Conservation (phyloP, 1,140 invertebrate genomes). For the Hermetia illucens region DNA sequence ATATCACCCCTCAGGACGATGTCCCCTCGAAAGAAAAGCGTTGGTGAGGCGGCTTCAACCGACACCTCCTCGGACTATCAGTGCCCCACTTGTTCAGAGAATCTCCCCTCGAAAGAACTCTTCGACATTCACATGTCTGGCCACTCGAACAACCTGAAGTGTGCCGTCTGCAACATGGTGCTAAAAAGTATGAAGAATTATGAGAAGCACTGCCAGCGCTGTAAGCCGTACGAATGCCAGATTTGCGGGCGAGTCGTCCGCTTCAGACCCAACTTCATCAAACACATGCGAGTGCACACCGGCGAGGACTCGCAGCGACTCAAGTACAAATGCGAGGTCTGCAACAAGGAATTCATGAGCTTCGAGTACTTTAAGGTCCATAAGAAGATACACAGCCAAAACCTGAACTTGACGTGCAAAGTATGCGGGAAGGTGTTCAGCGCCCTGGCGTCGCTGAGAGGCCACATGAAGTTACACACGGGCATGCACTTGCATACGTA, state of each 20-base stretch:
- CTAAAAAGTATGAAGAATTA: slow-evolving; percentile 27
- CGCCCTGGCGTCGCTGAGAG: slow-evolving; percentile 23
- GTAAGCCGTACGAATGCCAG: slow-evolving; percentile 30
- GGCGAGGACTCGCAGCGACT: slow-evolving; percentile 27
- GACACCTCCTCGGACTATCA: no score
- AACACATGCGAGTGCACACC: slow-evolving; percentile 29
- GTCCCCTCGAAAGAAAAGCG: no score
- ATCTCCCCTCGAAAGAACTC: slow-evolving; percentile 26
- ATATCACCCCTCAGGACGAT: no score
- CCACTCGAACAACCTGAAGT: slow-evolving; percentile 29
- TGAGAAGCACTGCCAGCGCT: slow-evolving; percentile 28
- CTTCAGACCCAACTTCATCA: slow-evolving; percentile 26
- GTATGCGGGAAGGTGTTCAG: slow-evolving; percentile 30
- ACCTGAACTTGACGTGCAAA: slow-evolving; percentile 28
- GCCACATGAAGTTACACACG: slow-evolving; percentile 26
- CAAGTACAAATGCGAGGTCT: slow-evolving; percentile 31
- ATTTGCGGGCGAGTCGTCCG: slow-evolving; percentile 28
- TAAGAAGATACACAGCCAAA: slow-evolving; percentile 30
- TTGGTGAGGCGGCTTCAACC: no score
- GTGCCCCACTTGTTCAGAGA: slow-evolving; percentile 25
- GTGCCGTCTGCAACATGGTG: slow-evolving; percentile 29
- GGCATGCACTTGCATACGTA: slow-evolving; percentile 29
- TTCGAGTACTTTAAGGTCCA: slow-evolving; percentile 30
- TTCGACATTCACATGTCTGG: slow-evolving; percentile 27
- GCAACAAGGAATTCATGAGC: slow-evolving; percentile 29